Conservation (phyloP, 1,140 invertebrate species). For the Campodea augens region DNA sequence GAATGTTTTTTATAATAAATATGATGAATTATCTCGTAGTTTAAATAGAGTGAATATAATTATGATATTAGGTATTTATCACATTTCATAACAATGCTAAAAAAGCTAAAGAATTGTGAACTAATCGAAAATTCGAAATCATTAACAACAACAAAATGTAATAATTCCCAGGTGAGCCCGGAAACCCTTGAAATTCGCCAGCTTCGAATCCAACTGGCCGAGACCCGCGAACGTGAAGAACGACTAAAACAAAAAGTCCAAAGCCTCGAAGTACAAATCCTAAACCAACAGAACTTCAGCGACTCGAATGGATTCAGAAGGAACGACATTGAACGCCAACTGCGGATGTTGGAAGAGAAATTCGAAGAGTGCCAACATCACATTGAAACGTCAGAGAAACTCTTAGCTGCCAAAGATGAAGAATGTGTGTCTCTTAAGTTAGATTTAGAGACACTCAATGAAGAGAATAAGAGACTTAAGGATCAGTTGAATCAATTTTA, state of each 20-base stretch:
- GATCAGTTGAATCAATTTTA: slow-evolving; percentile 17
- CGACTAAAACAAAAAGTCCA: slow-evolving; percentile 14
- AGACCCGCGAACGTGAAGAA: slow-evolving; percentile 16
- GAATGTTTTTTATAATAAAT: no score
- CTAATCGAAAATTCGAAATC: no score
- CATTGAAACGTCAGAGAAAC: slow-evolving; percentile 15
- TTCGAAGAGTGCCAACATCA: slow-evolving; percentile 13
- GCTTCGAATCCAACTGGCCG: slow-evolving; percentile 13
- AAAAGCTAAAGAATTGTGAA: no score
- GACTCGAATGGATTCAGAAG: slow-evolving; percentile 10
- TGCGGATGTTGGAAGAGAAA: slow-evolving; percentile 15
- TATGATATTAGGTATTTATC: no score
- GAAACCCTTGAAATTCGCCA: slow-evolving; percentile 11
- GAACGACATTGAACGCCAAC: slow-evolving; percentile 11
- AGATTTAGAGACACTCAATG: slow-evolving; percentile 20
- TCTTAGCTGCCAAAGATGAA: slow-evolving; percentile 17
- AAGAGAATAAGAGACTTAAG: slow-evolving; percentile 19
- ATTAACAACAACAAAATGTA: no score
- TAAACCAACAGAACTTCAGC: slow-evolving; percentile 10
- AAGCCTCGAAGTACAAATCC: slow-evolving; percentile 15
- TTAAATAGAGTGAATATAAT: no score
- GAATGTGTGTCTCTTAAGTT: slow-evolving; percentile 18
- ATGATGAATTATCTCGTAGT: no score
- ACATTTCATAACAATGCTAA: no score
- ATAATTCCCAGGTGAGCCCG: slow-evolving; percentile 9